phyloP scores from a whole-genome alignment of 2,888 invertebrate species.

The Ormyrus nitidulus region DNA sequence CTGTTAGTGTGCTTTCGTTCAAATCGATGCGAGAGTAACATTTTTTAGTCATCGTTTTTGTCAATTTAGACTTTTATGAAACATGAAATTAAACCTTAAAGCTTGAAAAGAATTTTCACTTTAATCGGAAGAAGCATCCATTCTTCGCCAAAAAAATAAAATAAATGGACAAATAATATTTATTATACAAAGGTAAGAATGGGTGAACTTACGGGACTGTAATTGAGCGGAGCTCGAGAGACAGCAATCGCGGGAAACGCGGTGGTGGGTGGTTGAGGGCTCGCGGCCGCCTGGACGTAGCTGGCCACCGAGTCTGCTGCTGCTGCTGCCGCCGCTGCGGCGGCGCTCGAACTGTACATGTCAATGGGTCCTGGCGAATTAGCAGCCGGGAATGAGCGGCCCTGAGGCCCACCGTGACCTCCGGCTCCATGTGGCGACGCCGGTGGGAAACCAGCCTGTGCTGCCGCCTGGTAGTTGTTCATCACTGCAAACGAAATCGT shows the following conservation, averaged over 20 bases:
- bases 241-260: constrained; percentile 96
- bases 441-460: constrained; percentile 86
- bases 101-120: too few species aligned
- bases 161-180: too few species aligned
- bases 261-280: constrained; percentile 92
- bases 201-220: constrained; percentile 88
- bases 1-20: too few species aligned
- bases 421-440: constrained; percentile 87
- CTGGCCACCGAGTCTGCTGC: constrained; percentile 87
- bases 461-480: constrained; percentile 95
- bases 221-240: constrained; percentile 94
- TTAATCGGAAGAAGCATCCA: too few species aligned
- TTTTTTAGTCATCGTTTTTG: too few species aligned
- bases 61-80: too few species aligned
- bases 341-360: constrained; percentile 92
- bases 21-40: too few species aligned
- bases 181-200: neutral
- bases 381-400: constrained; percentile 91
- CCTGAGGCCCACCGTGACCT: constrained; percentile 76
- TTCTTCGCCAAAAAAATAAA: too few species aligned
- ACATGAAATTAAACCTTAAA: too few species aligned
- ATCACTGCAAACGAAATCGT: constrained; percentile 83
- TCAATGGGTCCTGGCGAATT: constrained; percentile 96
- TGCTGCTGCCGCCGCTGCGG: constrained; percentile 78
- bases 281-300: constrained; percentile 95